Conservation (phyloP, 2,797 vertebrate species). For the Morus bassanus region DNA sequence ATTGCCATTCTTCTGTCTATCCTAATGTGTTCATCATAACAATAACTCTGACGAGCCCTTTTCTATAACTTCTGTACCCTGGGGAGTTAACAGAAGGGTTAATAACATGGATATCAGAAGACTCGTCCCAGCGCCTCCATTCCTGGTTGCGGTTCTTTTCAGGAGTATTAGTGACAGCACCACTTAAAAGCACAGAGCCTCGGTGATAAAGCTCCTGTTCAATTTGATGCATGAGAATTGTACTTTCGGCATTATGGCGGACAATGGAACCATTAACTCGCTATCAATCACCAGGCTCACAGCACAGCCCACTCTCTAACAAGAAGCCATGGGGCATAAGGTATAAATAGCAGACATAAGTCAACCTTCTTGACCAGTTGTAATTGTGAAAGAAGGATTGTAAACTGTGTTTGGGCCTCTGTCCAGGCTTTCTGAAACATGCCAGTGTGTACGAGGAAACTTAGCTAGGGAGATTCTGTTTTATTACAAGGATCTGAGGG, state of each 20-base stretch:
- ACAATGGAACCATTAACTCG: constrained; percentile 55
- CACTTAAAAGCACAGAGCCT: constrained; percentile 11
- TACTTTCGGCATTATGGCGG: constrained; percentile 42
- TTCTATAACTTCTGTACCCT: neutral
- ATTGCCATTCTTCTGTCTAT: neutral
- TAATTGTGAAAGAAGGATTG: constrained; percentile 10
- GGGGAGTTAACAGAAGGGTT: neutral
- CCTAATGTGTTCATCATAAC: neutral
- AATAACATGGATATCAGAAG: neutral
- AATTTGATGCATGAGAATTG: constrained; percentile 44
- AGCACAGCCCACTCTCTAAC: neutral
- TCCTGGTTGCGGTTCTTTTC: neutral
- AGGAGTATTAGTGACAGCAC: neutral
- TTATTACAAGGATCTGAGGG: neutral
- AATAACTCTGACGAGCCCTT: neutral
- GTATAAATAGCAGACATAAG: constrained; percentile 49
- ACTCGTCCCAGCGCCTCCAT: neutral
- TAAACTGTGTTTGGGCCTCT: neutral
- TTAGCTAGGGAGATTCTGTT: neutral
- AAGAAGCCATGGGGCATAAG: constrained; percentile 26
- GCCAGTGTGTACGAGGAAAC: neutral
- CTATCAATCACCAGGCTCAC: neutral
- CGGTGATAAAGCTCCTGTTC: neutral
- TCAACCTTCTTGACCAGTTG: constrained; percentile 10
- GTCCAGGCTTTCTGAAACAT: neutral